Conservation (phyloP, 2,113 vertebrate species). For the Ginglymostoma cirratum region DNA sequence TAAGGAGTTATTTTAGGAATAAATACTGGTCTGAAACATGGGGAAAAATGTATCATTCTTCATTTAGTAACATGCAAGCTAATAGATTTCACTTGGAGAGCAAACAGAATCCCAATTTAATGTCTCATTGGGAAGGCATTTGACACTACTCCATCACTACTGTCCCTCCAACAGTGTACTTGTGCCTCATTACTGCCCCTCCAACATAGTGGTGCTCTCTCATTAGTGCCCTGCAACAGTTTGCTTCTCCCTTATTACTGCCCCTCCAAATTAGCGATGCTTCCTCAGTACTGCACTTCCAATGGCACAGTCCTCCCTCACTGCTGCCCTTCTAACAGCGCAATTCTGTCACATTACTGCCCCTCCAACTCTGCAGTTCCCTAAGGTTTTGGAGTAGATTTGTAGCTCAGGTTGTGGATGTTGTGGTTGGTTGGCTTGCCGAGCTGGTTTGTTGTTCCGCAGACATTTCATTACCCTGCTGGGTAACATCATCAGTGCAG, state of each 20-base stretch:
- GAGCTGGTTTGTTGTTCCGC: too few relatives aligned
- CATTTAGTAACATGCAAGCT: neutral
- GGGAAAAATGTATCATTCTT: neutral
- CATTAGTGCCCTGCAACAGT: neutral
- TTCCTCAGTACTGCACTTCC: too few relatives aligned
- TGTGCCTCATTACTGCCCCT: neutral
- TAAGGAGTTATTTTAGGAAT: neutral
- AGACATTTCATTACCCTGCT: too few relatives aligned
- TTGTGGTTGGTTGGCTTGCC: too few relatives aligned
- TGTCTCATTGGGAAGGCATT: neutral
- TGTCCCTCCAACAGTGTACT: neutral
- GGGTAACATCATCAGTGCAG: too few relatives aligned
- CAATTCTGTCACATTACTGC: too few relatives aligned
- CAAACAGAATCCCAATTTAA: neutral
- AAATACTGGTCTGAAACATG: neutral
- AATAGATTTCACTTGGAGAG: neutral
- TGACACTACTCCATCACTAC: too few relatives aligned
- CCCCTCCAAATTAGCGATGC: neutral
- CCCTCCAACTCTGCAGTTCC: too few relatives aligned
- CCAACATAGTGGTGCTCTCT: neutral
- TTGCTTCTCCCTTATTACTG: rapidly evolving
- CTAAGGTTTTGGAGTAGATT: too few relatives aligned
- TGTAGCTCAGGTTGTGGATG: too few relatives aligned
- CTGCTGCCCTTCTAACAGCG: too few relatives aligned
- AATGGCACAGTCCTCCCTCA: too few relatives aligned